These are phyloP conservation scores for Macrophya annulata DNA, from an alignment of 2,888 invertebrate species.

Conservation along the genomic window DNA sequence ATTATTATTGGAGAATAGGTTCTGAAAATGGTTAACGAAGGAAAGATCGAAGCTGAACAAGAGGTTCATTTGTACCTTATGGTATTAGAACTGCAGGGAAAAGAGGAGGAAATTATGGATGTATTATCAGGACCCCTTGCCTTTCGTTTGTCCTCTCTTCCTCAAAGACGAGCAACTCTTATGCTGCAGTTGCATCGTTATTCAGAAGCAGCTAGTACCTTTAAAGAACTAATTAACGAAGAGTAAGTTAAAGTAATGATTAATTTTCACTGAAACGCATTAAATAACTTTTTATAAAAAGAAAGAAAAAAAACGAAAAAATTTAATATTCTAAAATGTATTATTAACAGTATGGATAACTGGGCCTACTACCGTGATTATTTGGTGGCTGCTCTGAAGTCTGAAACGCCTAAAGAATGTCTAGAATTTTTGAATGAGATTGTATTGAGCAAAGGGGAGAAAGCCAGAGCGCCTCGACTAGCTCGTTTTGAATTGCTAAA, in stretches of 20 bases:
- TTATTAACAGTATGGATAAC: slow-evolving; percentile 76
- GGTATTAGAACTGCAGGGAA: slow-evolving; percentile 90
- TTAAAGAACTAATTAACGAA: slow-evolving; percentile 87
- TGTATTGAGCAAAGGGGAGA: slow-evolving; percentile 66
- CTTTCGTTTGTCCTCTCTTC: slow-evolving; percentile 73
- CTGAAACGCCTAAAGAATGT: slow-evolving; percentile 74
- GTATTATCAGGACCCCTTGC: slow-evolving; percentile 89
- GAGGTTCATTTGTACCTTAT: slow-evolving; percentile 95
- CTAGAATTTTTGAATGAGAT: slow-evolving; percentile 76
- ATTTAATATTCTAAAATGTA: slow-evolving; percentile 5
- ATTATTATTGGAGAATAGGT: slow-evolving; percentile 66
- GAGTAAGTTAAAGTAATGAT: slow-evolving; percentile 81
- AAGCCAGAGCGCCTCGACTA: slow-evolving; percentile 90
- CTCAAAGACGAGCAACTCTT: slow-evolving; percentile 88
- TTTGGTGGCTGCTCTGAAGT: slow-evolving; percentile 76
- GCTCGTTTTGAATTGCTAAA: slow-evolving; percentile 90
- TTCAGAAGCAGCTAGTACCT: slow-evolving; percentile 87
- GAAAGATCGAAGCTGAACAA: slow-evolving; percentile 95
- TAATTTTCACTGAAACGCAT: not conserved
- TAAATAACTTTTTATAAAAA: not conserved
- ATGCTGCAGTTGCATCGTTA: slow-evolving; percentile 88
- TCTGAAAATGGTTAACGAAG: slow-evolving; percentile 90
- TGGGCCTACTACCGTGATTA: slow-evolving; percentile 81
- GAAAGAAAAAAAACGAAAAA: slow-evolving; percentile 44
- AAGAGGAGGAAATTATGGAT: slow-evolving; percentile 90